Conservation (phyloP, 2,888 invertebrate species). For the Taphrorychus bicolor region DNA sequence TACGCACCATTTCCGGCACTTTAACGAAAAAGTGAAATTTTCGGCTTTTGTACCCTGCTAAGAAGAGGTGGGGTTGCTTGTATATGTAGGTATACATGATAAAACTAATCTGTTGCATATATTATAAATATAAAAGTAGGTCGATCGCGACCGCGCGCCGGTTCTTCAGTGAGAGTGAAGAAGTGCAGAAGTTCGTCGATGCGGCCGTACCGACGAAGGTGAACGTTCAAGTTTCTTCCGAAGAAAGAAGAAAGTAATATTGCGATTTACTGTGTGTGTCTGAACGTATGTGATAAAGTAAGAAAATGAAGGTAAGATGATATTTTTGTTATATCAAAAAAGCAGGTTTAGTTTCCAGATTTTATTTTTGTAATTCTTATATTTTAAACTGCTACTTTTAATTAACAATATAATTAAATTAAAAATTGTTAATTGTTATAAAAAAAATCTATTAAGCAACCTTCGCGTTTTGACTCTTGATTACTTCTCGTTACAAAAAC, state of each 20-base stretch:
- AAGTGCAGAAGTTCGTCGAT: slow-evolving; percentile 37
- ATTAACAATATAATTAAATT: too few relatives aligned
- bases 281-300: not conserved
- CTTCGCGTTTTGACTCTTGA: too few relatives aligned
- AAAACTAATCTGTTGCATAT: slow-evolving; percentile 4
- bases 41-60: not conserved
- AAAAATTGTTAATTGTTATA: not conserved
- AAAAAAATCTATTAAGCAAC: not conserved
- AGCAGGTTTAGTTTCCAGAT: too few relatives aligned
- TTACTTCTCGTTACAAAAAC: too few relatives aligned
- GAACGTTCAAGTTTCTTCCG: slow-evolving; percentile 26
- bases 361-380: too few relatives aligned
- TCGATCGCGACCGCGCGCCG: slow-evolving; percentile 18
- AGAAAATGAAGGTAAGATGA: slow-evolving; percentile 10
- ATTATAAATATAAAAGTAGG: slow-evolving; percentile 29
- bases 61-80: slow-evolving; percentile 10
- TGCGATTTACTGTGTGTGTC: not conserved
- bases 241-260: slow-evolving; percentile 33
- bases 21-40: slow-evolving; percentile 33
- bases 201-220: slow-evolving; percentile 21
- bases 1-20: slow-evolving; percentile 16
- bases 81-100: slow-evolving; percentile 4
- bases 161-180: slow-evolving; percentile 55
- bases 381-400: too few relatives aligned
- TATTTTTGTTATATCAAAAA: too few relatives aligned